Conservation (phyloP, 2,113 vertebrate species). For the Caloenas nicobarica region DNA sequence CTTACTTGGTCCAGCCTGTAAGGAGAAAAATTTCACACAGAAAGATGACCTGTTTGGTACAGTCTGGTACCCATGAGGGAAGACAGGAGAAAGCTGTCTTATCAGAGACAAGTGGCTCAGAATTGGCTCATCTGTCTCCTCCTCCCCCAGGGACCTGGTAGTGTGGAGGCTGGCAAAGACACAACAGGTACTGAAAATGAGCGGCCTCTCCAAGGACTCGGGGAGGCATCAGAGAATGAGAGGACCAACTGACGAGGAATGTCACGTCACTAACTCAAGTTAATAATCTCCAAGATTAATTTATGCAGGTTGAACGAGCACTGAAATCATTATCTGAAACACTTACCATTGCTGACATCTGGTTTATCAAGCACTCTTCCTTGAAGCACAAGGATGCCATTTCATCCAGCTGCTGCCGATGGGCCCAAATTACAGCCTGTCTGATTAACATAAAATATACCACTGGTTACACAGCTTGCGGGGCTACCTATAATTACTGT, state of each 20-base stretch:
- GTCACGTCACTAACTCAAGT: not conserved
- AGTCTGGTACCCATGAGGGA: accelerated
- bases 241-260: not conserved
- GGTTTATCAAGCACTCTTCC: constrained; percentile 81
- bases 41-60: not conserved
- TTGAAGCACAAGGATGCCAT: constrained; percentile 80
- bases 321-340: not conserved
- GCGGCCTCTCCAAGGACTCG: not conserved
- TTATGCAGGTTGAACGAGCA: not conserved
- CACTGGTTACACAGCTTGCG: not conserved
- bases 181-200: not conserved
- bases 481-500: not conserved
- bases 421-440: constrained; percentile 77
- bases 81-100: not conserved
- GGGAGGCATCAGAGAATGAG: not conserved
- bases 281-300: not conserved
- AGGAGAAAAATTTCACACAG: not conserved
- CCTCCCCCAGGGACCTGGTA: not conserved
- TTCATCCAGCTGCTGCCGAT: constrained; percentile 82
- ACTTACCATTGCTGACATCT: constrained; percentile 80
- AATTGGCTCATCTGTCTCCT: not conserved
- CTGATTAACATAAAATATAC: constrained; percentile 55
- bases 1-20: not conserved
- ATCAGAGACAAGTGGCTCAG: not conserved
- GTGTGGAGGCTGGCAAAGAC: not conserved